A percentile compares a stretch with the other conserved stretches of the same genome.
Conservation (phyloP, 2,797 vertebrate species). For the Pipistrellus kuhlii region DNA sequence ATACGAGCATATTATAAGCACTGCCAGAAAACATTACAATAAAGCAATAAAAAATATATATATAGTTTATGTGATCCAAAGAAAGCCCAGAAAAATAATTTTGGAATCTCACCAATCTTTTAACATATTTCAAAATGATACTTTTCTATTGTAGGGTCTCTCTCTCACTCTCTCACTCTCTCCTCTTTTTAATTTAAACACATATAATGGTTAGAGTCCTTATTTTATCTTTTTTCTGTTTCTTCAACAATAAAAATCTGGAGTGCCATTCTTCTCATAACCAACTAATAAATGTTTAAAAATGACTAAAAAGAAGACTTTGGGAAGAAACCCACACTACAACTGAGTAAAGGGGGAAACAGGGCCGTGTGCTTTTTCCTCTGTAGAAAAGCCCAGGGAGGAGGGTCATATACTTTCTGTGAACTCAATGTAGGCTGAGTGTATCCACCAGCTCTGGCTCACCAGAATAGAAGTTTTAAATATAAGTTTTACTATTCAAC, state of each 20-base stretch:
- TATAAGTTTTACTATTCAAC: not conserved
- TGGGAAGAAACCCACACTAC: not conserved
- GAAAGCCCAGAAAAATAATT: slow-evolving; percentile 47
- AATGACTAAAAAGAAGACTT: not conserved
- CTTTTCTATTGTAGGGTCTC: not conserved
- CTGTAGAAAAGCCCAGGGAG: not conserved
- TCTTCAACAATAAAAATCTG: slow-evolving; percentile 49
- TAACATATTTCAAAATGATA: slow-evolving; percentile 50
- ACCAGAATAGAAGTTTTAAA: not conserved
- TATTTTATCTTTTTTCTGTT: slow-evolving; percentile 44
- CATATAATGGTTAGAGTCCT: not conserved
- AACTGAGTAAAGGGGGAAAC: slow-evolving; percentile 2
- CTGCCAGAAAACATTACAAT: slow-evolving; percentile 54
- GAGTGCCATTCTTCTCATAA: not conserved
- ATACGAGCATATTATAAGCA: slow-evolving; percentile 57
- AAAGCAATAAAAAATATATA: not conserved
- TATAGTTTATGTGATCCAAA: not conserved
- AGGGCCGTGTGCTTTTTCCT: not conserved
- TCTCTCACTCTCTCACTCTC: not conserved
- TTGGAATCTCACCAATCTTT: slow-evolving; percentile 8
- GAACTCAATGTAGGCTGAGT: not conserved
- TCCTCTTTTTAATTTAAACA: not conserved
- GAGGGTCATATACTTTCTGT: not conserved
- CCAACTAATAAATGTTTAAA: not conserved
- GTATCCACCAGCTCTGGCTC: not conserved